phyloP scores from a whole-genome alignment of 2,888 invertebrate genomes.

The Habroteleia sp. region DNA sequence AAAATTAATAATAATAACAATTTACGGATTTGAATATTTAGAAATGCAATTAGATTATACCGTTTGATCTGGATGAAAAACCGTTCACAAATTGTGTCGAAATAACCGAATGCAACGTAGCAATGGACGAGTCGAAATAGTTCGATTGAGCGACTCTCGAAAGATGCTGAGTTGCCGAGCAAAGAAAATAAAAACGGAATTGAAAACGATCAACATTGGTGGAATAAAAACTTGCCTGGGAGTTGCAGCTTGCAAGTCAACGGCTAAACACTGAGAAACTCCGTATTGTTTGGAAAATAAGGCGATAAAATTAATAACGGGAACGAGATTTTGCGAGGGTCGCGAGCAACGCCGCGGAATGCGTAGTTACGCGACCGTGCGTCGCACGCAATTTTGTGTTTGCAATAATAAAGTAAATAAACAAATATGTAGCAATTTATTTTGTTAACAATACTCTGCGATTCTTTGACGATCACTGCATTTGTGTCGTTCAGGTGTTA shows the following conservation, averaged over 20 bases:
- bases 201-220: constrained; percentile 6
- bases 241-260: neutral
- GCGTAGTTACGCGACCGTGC: neutral
- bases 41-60: no score
- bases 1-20: no score
- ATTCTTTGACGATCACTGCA: constrained; percentile 69
- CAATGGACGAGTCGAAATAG: constrained; percentile 35
- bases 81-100: neutral
- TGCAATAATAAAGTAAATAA: neutral
- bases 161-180: constrained; percentile 3
- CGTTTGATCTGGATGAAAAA: no score
- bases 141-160: constrained; percentile 4
- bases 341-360: neutral
- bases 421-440: neutral
- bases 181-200: neutral
- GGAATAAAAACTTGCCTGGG: constrained; percentile 15
- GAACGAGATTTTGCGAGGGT: neutral
- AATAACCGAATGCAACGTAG: neutral
- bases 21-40: no score
- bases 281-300: neutral
- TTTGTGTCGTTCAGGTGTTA: constrained; percentile 77
- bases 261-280: neutral
- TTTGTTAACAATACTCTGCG: constrained; percentile 17
- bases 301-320: neutral
- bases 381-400: neutral